These are phyloP conservation scores for Struthidea cinerea DNA, from an alignment of 2,113 vertebrate species.

Conservation along the genomic window DNA sequence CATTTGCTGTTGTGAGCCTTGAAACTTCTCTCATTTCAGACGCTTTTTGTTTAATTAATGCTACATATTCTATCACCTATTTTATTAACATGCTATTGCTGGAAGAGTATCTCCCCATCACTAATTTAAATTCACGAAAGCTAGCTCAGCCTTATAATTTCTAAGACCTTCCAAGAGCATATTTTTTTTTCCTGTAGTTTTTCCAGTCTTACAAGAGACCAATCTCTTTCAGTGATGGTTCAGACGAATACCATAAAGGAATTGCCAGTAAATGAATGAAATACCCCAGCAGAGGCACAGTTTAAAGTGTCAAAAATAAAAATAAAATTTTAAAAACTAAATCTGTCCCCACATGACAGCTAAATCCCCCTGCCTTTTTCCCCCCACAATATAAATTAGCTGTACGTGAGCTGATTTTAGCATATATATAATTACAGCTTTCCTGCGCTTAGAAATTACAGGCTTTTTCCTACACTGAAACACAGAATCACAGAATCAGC, in stretches of 20 bases:
- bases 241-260: background rate
- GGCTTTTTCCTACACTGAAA: background rate
- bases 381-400: background rate
- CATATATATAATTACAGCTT: background rate
- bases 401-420: background rate
- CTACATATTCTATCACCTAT: background rate
- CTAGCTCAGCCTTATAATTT: background rate
- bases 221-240: background rate
- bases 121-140: background rate
- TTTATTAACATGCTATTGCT: background rate
- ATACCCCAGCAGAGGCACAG: background rate
- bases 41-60: background rate
- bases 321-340: background rate
- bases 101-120: background rate
- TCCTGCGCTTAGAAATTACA: background rate
- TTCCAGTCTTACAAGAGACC: background rate
- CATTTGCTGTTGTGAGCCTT: background rate
- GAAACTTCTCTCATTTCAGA: background rate
- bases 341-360: background rate
- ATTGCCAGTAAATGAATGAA: background rate
- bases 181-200: background rate
- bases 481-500: background rate
- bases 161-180: background rate
- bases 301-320: background rate
- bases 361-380: fast-evolving